Percentiles rank a stretch among this genome's conserved stretches.
Evolutionary conservation across 2,113 vertebrate species (phyloP).

Genomic region (Salminus brasiliensis): DNA sequence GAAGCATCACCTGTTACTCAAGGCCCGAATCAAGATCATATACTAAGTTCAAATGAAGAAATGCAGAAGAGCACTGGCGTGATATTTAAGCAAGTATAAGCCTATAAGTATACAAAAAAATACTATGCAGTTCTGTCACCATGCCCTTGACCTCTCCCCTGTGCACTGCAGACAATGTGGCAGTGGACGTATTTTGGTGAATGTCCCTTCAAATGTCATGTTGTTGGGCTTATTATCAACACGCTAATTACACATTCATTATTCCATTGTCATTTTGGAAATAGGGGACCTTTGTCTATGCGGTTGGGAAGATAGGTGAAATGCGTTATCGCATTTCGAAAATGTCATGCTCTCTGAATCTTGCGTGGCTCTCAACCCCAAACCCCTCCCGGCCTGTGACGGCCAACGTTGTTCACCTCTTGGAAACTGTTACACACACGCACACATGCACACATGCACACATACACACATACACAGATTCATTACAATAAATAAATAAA

Average conservation of each 20-base stretch:
- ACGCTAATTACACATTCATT: constrained; percentile 72
- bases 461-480: not conserved
- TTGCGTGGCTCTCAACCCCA: constrained; percentile 37
- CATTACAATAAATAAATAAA: no score
- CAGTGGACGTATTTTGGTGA: constrained; percentile 53
- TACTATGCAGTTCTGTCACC: constrained; percentile 41
- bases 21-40: no score
- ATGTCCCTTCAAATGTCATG: constrained; percentile 70
- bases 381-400: constrained; percentile 55
- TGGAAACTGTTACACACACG: not conserved
- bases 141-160: constrained; percentile 42
- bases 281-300: constrained; percentile 70
- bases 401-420: constrained; percentile 7
- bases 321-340: constrained; percentile 73
- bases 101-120: not conserved
- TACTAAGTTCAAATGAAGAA: no score
- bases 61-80: not conserved
- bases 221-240: constrained; percentile 63
- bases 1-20: not conserved
- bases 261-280: constrained; percentile 68
- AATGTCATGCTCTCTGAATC: constrained; percentile 71
- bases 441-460: not conserved
- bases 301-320: constrained; percentile 62
- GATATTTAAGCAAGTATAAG: not conserved
- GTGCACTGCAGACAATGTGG: constrained; percentile 36